phyloP scores from a whole-genome alignment of 2,113 vertebrate species.

The Phyllostomus discolor region DNA sequence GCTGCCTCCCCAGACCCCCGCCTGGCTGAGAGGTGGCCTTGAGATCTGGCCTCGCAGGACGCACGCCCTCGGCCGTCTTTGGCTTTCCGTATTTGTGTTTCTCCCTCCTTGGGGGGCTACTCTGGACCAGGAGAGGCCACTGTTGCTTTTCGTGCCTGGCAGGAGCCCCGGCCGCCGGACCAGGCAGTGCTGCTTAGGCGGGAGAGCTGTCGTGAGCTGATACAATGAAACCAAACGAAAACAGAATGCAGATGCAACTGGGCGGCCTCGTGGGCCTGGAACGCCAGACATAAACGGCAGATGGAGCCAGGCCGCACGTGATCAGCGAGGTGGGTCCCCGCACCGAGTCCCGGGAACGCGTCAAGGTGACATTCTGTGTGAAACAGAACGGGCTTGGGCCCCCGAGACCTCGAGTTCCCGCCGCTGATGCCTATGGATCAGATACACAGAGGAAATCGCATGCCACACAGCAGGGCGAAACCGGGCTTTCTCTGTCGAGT shows the following conservation, averaged over 20 bases:
- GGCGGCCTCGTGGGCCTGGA: not conserved
- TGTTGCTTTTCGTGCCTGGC: not conserved
- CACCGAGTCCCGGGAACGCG: conserved; percentile 40
- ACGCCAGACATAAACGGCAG: not conserved
- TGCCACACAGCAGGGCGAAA: conserved; percentile 73
- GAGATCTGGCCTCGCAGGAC: conserved; percentile 64
- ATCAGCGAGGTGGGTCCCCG: conserved; percentile 61
- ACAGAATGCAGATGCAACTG: not conserved
- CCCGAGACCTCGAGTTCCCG: conserved; percentile 75
- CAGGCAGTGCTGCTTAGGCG: not conserved
- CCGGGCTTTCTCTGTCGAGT: conserved; percentile 56
- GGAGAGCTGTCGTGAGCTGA: conserved; percentile 42
- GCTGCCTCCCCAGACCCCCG: conserved; percentile 59
- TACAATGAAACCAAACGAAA: conserved; percentile 39
- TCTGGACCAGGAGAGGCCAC: conserved; percentile 29
- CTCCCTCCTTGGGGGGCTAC: not conserved
- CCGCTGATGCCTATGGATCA: conserved; percentile 80
- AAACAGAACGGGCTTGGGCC: conserved; percentile 67
- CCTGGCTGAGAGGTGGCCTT: conserved; percentile 62
- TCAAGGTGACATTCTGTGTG: conserved; percentile 67
- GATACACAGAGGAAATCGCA: conserved; percentile 76
- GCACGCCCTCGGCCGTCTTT: not conserved
- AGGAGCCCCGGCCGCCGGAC: not conserved
- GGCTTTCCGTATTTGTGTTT: conserved; percentile 33
- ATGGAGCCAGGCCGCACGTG: not conserved